Percentiles rank a stretch among this genome's conserved stretches.
phyloP scores from a whole-genome alignment of 2,888 invertebrate genomes.

The Nemotelus pantherinus region DNA sequence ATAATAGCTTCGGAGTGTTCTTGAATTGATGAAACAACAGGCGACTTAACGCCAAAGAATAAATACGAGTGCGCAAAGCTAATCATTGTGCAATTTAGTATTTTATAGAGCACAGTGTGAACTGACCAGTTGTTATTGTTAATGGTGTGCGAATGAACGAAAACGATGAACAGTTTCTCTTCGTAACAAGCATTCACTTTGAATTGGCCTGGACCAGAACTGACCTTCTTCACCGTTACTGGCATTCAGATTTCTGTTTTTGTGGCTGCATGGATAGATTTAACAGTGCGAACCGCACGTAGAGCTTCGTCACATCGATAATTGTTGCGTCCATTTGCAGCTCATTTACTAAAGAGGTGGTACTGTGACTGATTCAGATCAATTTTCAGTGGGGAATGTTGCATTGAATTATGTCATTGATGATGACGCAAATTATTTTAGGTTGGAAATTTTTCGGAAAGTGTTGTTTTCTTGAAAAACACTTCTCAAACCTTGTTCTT shows the following conservation, averaged over 20 bases:
- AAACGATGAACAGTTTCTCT: slow-evolving; percentile 39
- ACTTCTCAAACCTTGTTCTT: too few relatives aligned
- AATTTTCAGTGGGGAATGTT: background rate
- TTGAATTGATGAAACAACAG: background rate
- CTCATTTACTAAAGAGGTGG: background rate
- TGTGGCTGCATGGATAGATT: background rate
- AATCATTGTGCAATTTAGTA: slow-evolving; percentile 38
- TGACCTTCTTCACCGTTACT: slow-evolving; percentile 34
- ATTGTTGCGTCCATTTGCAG: background rate
- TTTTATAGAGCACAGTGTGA: slow-evolving; percentile 1
- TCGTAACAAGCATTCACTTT: slow-evolving; percentile 17
- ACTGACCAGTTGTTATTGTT: slow-evolving; percentile 39
- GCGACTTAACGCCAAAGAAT: background rate
- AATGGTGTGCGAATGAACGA: slow-evolving; percentile 42
- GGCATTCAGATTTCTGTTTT: background rate
- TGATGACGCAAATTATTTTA: too few relatives aligned
- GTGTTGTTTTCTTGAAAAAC: too few relatives aligned
- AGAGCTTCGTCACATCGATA: background rate
- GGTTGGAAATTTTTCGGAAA: too few relatives aligned
- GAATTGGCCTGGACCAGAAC: slow-evolving; percentile 22
- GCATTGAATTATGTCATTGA: too few relatives aligned
- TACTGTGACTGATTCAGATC: slow-evolving; percentile 21
- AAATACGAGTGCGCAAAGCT: slow-evolving; percentile 18
- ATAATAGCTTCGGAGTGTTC: slow-evolving; percentile 2
- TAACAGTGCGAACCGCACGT: background rate